Conservation (phyloP, 2,113 vertebrate genomes). For the Trematocara variabile region DNA sequence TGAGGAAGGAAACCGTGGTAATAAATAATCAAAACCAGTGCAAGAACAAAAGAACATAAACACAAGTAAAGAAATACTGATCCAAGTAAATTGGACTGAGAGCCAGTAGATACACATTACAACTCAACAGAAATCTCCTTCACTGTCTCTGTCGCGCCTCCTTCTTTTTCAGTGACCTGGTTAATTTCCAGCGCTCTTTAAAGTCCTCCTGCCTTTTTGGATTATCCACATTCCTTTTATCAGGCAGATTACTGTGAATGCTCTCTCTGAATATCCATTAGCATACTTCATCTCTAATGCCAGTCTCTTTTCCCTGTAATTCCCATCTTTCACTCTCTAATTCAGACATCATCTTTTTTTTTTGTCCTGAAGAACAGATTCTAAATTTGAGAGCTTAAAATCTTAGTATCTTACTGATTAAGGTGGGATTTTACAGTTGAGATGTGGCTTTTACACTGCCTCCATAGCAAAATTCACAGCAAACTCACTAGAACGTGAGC, state of each 20-base stretch:
- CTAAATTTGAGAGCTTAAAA: not conserved
- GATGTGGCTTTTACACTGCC: not conserved
- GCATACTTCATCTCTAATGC: not conserved
- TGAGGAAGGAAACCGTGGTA: not conserved
- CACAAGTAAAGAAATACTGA: not conserved
- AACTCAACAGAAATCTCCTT: not conserved
- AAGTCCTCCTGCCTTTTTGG: constrained; percentile 24
- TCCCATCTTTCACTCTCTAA: not conserved
- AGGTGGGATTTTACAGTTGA: accelerated
- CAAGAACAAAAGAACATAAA: not conserved
- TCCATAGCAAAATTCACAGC: not conserved
- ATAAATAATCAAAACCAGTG: not conserved
- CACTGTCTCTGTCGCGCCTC: not conserved
- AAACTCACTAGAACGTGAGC: not conserved
- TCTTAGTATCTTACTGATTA: not conserved
- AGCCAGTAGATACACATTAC: not conserved
- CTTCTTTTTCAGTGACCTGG: not conserved
- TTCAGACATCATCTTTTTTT: not conserved
- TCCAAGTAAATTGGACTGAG: not conserved
- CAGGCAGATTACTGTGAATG: constrained; percentile 24
- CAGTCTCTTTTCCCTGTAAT: not conserved
- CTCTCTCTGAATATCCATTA: constrained; percentile 12
- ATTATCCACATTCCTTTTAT: constrained; percentile 49
- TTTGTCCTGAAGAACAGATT: not conserved
- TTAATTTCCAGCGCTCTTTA: constrained; percentile 10